Percentiles rank a stretch among this genome's conserved stretches.
Conservation (phyloP, 1,140 invertebrate species). For the Zaprionus inermis region DNA sequence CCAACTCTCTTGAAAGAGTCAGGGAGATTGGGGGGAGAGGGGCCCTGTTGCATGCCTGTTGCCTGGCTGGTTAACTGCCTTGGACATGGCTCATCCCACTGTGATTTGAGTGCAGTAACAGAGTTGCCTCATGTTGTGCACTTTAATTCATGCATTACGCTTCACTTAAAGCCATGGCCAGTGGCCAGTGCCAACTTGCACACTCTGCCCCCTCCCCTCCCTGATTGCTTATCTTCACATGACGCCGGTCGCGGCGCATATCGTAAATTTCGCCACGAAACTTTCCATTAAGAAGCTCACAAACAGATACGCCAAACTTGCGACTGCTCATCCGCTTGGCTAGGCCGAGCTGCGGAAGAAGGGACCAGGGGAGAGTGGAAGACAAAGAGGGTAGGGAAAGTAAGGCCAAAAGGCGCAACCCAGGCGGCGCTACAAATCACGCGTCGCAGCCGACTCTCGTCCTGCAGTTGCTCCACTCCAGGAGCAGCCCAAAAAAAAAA, state of each 20-base stretch:
- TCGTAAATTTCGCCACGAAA: conserved; percentile 74
- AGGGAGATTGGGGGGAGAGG: too few species aligned
- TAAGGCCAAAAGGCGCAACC: conserved; percentile 44
- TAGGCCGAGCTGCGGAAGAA: neutral
- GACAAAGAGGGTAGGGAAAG: neutral
- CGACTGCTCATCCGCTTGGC: conserved; percentile 56
- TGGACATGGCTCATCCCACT: neutral
- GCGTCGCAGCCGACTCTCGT: conserved; percentile 16
- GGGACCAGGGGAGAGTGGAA: neutral
- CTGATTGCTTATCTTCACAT: conserved; percentile 73
- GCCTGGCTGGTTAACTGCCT: conserved; percentile 52
- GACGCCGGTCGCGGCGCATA: conserved; percentile 62
- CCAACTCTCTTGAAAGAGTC: too few species aligned
- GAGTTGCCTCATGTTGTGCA: conserved; percentile 1
- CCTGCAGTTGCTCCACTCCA: neutral
- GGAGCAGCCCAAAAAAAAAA: conserved; percentile 21
- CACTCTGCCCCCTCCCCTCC: neutral
- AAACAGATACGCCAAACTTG: conserved; percentile 77
- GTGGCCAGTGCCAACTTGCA: neutral
- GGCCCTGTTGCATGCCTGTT: conserved; percentile 35
- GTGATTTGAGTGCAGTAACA: neutral
- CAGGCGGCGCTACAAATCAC: conserved; percentile 75
- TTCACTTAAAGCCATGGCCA: conserved; percentile 57
- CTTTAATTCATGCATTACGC: conserved; percentile 36
- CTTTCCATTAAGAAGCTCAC: conserved; percentile 82